Evolutionary conservation across 2,888 invertebrate genomes (phyloP).

Genomic region (Philereme transversata): DNA sequence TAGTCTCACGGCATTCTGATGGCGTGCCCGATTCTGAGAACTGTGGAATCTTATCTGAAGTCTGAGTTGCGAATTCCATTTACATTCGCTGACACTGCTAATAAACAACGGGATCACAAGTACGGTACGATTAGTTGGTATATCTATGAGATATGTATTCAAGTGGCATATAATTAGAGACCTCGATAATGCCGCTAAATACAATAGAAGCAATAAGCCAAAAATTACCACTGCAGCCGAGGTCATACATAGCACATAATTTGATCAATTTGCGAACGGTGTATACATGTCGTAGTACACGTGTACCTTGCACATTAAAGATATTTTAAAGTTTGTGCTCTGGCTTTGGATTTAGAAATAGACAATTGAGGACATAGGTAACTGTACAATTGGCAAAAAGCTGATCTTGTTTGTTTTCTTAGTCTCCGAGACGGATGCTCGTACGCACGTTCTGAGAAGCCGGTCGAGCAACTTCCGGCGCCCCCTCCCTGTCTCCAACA

Average conservation of each 20-base stretch:
- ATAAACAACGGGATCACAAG: conserved; percentile 16
- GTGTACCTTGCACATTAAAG: too few species aligned
- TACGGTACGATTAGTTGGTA: conserved; percentile 2
- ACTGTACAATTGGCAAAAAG: conserved; percentile 38
- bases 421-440: conserved; percentile 52
- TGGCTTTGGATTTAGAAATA: neutral
- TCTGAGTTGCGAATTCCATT: conserved; percentile 18
- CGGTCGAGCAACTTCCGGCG: conserved; percentile 69
- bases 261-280: too few species aligned
- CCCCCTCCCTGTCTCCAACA: conserved; percentile 48
- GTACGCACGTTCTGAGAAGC: conserved; percentile 62
- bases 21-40: conserved; percentile 28
- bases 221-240: neutral
- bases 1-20: conserved; percentile 30
- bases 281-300: too few species aligned
- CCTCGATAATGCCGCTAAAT: neutral
- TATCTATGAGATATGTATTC: conserved; percentile 4
- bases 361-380: conserved; percentile 1
- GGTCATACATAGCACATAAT: neutral
- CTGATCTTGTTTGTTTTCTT: conserved; percentile 44
- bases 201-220: neutral
- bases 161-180: conserved; percentile 3
- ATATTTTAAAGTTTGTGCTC: too few species aligned
- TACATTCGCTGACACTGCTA: conserved; percentile 23
- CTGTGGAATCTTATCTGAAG: conserved; percentile 25